These are phyloP conservation scores for Setipinna tenuifilis DNA, from an alignment of 2,797 vertebrate species.

Conservation along the genomic window DNA sequence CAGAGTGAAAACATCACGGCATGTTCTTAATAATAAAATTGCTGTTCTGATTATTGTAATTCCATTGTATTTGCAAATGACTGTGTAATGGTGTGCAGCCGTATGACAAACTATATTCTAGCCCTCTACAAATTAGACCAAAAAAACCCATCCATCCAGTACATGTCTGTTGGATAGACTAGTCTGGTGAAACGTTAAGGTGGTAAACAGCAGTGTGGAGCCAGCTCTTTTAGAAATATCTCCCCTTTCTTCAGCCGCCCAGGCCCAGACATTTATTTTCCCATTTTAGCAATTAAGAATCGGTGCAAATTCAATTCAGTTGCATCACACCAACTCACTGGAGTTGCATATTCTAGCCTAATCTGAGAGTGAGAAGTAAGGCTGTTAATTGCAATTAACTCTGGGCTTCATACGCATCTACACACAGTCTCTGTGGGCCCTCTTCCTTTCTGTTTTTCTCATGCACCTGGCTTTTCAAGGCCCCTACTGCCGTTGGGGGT, in stretches of 20 bases:
- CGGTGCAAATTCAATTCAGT: not conserved
- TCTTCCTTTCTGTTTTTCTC: no score
- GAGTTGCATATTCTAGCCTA: not conserved
- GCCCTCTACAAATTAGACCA: not conserved
- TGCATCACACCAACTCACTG: not conserved
- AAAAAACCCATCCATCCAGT: not conserved
- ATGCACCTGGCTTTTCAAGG: no score
- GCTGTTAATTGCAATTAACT: no score
- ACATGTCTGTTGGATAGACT: not conserved
- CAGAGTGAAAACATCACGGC: not conserved
- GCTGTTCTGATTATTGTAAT: slow-evolving; percentile 9
- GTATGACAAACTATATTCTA: not conserved
- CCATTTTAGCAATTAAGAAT: not conserved
- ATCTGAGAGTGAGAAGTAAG: not conserved
- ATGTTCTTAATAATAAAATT: slow-evolving; percentile 1
- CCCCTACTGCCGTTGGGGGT: no score
- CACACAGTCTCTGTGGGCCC: no score
- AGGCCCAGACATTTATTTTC: not conserved
- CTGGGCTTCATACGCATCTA: no score
- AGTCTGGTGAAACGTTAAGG: not conserved
- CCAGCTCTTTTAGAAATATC: not conserved
- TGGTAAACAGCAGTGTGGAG: not conserved
- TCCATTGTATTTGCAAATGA: not conserved
- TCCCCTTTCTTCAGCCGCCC: not conserved
- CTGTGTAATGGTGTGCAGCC: not conserved